Base-by-base conservation (phyloP, 2,888 invertebrate genomes). In the Diplazon laetatorius region DNA sequence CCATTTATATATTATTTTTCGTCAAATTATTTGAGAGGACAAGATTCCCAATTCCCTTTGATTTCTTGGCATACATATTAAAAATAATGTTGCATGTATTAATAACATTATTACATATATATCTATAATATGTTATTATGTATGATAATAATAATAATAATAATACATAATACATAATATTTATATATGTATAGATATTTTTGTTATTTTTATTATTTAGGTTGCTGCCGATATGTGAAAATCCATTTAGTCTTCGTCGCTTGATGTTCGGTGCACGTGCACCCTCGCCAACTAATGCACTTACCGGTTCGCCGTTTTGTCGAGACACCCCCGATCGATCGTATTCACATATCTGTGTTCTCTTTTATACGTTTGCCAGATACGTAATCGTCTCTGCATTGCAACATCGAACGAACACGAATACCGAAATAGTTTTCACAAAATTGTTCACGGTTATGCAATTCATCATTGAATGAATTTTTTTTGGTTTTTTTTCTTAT, bases 401-500 rank as follows among this genome's bases (percentile, higher is more conserved):
- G 69, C n/a, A 65, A 59, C 42, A 76, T 76, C 60, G 4, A 30
- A 48, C 60, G 63, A 8, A 5, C n/a, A n/a, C n/a, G 16, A 57
- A 57, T 12, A 16, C 16, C 10, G n/a, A n/a, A 1, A 30, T 35
- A 8, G 52, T n/a, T 10, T 14, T n/a, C n/a, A n/a, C n/a, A n/a
- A n/a, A n/a, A n/a, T n/a, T n/a, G n/a, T n/a, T n/a, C n/a, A n/a
- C n/a, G n/a, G n/a, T n/a, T n/a, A n/a, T n/a, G n/a, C n/a, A n/a
- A n/a, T n/a, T n/a, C n/a, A n/a, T n/a, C n/a, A n/a, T n/a, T n/a
- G n/a, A n/a, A n/a, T n/a, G n/a, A n/a, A n/a, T n/a, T n/a, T n/a
- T n/a, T n/a, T n/a, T n/a, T n/a, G n/a, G n/a, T 12, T 37, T 48
- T 16, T 62, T 2, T 44, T 35, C 25, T 57, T 57, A 16, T 44